These are phyloP conservation scores for Steinernema hermaphroditum DNA, from an alignment of 2,888 invertebrate genomes.

Conservation along the genomic window DNA sequence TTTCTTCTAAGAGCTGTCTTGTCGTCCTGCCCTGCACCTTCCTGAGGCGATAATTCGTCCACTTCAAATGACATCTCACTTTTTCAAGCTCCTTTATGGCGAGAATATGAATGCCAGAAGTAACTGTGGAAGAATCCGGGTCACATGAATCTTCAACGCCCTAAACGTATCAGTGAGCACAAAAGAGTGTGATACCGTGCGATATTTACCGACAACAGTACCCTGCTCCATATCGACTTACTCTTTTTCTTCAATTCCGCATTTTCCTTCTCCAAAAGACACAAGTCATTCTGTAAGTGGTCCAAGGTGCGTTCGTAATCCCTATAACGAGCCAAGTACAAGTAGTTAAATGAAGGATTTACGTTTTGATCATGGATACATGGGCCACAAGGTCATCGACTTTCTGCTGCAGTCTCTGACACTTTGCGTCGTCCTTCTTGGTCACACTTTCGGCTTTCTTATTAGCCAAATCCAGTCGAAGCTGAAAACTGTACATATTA, in stretches of 20 bases:
- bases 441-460: conserved; percentile 80
- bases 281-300: conserved; percentile 83
- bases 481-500: conserved; percentile 77
- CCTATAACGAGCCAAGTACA: conserved; percentile 66
- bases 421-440: conserved; percentile 70
- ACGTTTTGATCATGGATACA: conserved; percentile 84
- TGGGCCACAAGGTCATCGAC: conserved; percentile 83
- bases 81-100: conserved; percentile 7
- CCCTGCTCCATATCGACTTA: not conserved
- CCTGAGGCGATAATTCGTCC: not conserved
- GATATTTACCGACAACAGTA: conserved; percentile 12
- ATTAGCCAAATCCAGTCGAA: conserved; percentile 87
- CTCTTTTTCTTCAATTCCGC: conserved; percentile 13
- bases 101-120: not conserved
- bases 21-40: not conserved
- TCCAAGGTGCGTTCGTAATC: conserved; percentile 97
- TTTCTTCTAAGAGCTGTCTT: conserved; percentile 30
- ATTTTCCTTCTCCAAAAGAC: conserved; percentile 13
- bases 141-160: not conserved
- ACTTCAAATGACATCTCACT: not conserved
- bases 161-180: not conserved
- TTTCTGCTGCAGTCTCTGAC: conserved; percentile 74
- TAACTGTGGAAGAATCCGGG: not conserved
- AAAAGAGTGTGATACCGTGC: too few species aligned
- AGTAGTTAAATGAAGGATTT: conserved; percentile 41